These are phyloP conservation scores for Acrocera orbiculus DNA, from an alignment of 2,888 invertebrate species.

Conservation along the genomic window DNA sequence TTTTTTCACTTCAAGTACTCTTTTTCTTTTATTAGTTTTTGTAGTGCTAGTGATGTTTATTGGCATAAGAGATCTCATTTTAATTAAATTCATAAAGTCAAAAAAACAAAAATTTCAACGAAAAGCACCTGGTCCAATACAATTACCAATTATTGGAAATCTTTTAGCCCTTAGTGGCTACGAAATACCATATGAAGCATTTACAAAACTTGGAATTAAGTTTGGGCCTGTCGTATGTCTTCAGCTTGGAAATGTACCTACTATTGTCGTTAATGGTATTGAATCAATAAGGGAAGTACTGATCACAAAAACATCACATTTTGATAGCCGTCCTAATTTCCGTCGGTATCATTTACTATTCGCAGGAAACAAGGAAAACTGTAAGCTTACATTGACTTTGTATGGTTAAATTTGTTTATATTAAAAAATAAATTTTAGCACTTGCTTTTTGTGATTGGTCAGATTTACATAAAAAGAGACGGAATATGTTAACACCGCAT, in stretches of 20 bases:
- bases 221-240: slow-evolving; percentile 38
- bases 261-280: slow-evolving; percentile 40
- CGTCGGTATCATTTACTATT: slow-evolving; percentile 42
- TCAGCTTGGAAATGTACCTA: slow-evolving; percentile 36
- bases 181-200: slow-evolving; percentile 42
- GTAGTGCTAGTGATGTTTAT: too few relatives aligned
- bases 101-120: too few relatives aligned
- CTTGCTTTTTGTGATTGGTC: slow-evolving; percentile 55
- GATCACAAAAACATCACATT: slow-evolving; percentile 38
- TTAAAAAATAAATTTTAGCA: slow-evolving; percentile 27
- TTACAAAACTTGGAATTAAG: slow-evolving; percentile 33
- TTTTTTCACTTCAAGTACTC: too few relatives aligned
- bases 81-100: too few relatives aligned
- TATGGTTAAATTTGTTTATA: background rate
- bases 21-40: too few relatives aligned
- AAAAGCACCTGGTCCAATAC: slow-evolving; percentile 36
- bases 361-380: slow-evolving; percentile 45
- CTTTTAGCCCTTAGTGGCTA: slow-evolving; percentile 38
- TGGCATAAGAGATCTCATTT: too few relatives aligned
- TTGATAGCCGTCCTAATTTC: slow-evolving; percentile 47
- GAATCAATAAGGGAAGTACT: slow-evolving; percentile 41
- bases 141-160: slow-evolving; percentile 39
- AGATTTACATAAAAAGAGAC: slow-evolving; percentile 39
- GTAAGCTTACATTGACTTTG: slow-evolving; percentile 36
- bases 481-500: slow-evolving; percentile 39